Percentiles rank a stretch among this genome's conserved stretches.
phyloP scores from a whole-genome alignment of 2,888 invertebrate species.

The Limulus polyphemus region DNA sequence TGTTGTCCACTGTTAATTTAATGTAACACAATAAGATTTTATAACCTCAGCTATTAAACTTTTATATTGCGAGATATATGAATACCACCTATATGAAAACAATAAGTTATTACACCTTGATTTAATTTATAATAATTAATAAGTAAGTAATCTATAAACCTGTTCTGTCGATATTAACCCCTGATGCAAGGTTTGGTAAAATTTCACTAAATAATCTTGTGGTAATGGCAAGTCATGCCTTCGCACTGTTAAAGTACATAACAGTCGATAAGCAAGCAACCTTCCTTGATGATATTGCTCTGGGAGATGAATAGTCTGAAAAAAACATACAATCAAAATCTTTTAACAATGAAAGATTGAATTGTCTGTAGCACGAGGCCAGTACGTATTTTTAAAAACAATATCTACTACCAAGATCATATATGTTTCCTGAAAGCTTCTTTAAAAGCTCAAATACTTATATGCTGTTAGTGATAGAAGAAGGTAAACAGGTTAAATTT shows the following conservation, averaged over 20 bases:
- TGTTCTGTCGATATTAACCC: conserved; percentile 49
- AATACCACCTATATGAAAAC: background rate
- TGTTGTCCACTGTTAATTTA: too few species aligned
- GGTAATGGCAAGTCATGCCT: conserved; percentile 59
- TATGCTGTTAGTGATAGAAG: too few species aligned
- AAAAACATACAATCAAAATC: conserved; percentile 16
- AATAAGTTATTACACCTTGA: background rate
- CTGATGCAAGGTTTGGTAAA: conserved; percentile 70
- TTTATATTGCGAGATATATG: too few species aligned
- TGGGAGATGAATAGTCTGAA: conserved; percentile 55
- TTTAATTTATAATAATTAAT: conserved; percentile 30
- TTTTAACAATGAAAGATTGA: too few species aligned
- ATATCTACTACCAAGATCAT: too few species aligned
- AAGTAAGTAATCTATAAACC: conserved; percentile 36
- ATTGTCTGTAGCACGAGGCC: too few species aligned
- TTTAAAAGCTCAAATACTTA: too few species aligned
- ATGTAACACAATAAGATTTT: too few species aligned
- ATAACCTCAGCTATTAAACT: too few species aligned
- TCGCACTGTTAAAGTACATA: conserved; percentile 65
- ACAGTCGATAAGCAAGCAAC: conserved; percentile 67
- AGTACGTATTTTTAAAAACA: too few species aligned
- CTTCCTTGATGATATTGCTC: conserved; percentile 63
- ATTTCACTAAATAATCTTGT: conserved; percentile 62
- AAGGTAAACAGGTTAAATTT: too few species aligned
- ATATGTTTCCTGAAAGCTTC: too few species aligned